phyloP scores from a whole-genome alignment of 2,888 invertebrate genomes.

The Trichacis sp. region DNA sequence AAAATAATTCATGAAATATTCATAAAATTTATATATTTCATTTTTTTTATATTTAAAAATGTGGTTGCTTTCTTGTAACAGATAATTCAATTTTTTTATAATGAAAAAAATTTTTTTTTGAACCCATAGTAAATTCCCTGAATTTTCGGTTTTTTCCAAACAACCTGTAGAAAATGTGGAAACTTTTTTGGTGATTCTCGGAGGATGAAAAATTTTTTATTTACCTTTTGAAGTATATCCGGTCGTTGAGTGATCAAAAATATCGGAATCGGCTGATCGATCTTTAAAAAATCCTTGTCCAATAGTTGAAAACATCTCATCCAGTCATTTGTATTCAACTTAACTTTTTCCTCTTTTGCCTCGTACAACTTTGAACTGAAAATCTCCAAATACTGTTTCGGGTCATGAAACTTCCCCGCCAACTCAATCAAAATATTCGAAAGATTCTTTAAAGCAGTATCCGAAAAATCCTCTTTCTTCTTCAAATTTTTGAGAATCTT shows the following conservation, averaged over 20 bases:
- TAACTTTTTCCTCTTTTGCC: background rate
- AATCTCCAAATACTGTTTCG: constrained; percentile 18
- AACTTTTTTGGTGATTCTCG: no score
- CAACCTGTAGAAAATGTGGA: no score
- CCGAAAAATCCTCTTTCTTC: constrained; percentile 5
- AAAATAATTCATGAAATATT: no score
- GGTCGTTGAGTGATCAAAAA: constrained; percentile 1
- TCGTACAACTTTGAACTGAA: constrained; percentile 17
- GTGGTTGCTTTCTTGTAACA: background rate
- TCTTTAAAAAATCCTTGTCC: constrained; percentile 4
- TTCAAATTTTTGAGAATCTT: constrained; percentile 18
- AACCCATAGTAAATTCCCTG: no score
- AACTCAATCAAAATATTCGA: constrained; percentile 19
- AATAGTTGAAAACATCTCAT: constrained; percentile 13
- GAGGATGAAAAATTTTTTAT: no score
- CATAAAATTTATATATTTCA: no score
- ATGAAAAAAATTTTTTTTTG: no score
- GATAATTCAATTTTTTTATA: no score
- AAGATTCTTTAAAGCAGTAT: constrained; percentile 15
- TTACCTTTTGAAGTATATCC: constrained; percentile 3
- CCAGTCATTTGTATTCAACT: constrained; percentile 15
- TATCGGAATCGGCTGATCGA: constrained; percentile 8
- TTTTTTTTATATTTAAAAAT: constrained; percentile 5
- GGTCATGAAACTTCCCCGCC: constrained; percentile 27
- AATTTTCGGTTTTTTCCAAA: no score